A percentile compares a stretch with the other conserved stretches of the same genome.
Evolutionary conservation across 2,113 vertebrate species (phyloP).

Genomic region (Urocynchramus pylzowi): DNA sequence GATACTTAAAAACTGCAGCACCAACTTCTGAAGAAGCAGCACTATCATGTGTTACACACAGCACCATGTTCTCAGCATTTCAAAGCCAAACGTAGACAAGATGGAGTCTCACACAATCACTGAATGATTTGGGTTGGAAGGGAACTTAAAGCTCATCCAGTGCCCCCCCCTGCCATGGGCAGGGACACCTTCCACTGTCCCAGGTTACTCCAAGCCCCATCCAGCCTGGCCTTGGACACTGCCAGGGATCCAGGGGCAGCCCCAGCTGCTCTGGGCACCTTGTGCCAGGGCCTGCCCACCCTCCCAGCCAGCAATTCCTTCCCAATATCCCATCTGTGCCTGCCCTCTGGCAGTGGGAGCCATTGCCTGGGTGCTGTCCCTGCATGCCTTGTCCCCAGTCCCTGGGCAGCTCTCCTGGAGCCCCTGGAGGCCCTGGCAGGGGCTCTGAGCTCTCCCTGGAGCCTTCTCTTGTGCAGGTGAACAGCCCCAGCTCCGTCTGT

Average conservation of each 20-base stretch:
- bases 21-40: neutral
- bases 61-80: accelerated
- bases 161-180: accelerated
- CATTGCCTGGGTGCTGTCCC: neutral
- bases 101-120: neutral
- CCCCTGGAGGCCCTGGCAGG: neutral
- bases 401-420: neutral
- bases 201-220: accelerated
- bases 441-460: neutral
- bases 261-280: neutral
- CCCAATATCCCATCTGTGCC: accelerated
- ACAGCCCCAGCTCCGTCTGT: accelerated
- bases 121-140: accelerated
- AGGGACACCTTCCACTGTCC: accelerated
- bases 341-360: neutral
- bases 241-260: neutral
- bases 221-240: neutral
- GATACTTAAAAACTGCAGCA: neutral
- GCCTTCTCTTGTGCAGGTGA: neutral
- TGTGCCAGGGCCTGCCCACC: neutral
- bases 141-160: accelerated
- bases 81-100: accelerated
- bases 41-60: accelerated
- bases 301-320: neutral
- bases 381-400: neutral